Base-by-base conservation (phyloP, 2,797 vertebrate species). In the Halcyon smyrnensis region DNA sequence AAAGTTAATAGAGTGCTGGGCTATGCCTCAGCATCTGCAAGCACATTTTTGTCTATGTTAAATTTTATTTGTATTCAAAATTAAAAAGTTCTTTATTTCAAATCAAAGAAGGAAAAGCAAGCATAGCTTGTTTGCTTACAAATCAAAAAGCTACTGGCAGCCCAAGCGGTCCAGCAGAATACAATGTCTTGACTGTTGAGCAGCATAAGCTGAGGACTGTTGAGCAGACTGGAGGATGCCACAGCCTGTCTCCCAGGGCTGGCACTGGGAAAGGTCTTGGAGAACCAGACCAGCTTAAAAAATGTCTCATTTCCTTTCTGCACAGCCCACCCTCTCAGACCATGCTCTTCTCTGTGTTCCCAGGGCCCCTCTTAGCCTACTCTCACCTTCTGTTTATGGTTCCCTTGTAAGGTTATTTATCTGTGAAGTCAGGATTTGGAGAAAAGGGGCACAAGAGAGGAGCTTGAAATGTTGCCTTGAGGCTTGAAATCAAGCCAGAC, bases 71-170 rank as follows among this genome's bases (percentile, higher is more conserved):
- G n/a, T 91, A 46, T 80, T 93, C 67, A 78, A 62, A 94, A 43
- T 82, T 70, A 11, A 93, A 90, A 60, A 77, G 41, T 9, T 83
- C 59, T 86, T 87, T 91, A 71, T 87, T 94, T 91, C 41, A 89
- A 95, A 89, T 85, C 43, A 27, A 51, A 90, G 64, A 57, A 71
- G 30, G 53, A 89, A 92, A 93, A 90, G 15, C 60, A 93, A 96
- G 48, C 46, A 57, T 16, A 69, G 57, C n/a, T 78, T 92, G 63
- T 69, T 91, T 95, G 51, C 60, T 71, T 87, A 79, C 84, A 87
- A 90, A 90, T 53, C 53, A 67, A 87, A 89, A 92, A 59, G 6
- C 62, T 67, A 9, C 53, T 71, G 56, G 30, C 53, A 77, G 36
- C 15, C 45, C 53, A 83, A 69, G 46, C 3, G 4, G 57, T 74